phyloP scores from a whole-genome alignment of 2,797 vertebrate species.

The Pteropus rufus region DNA sequence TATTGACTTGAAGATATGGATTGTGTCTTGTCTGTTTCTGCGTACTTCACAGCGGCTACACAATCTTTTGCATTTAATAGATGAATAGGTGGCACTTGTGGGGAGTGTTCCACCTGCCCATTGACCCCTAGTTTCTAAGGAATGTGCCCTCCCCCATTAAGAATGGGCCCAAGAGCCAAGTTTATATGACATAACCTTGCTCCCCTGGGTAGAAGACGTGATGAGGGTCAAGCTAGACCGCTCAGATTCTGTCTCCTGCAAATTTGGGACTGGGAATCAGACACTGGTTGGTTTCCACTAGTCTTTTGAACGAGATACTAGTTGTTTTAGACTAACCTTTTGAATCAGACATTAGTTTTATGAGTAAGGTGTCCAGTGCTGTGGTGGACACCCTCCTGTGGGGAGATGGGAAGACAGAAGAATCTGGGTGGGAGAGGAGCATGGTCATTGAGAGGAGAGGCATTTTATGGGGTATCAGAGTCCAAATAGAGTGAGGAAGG shows the following conservation, averaged over 20 bases:
- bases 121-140: not conserved
- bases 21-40: not conserved
- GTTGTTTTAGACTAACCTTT: not conserved
- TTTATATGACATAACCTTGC: not conserved
- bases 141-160: not conserved
- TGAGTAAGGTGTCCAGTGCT: not conserved
- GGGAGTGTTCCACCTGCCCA: not conserved
- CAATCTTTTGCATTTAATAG: not conserved
- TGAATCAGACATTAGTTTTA: not conserved
- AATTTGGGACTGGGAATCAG: not conserved
- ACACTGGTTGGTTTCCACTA: not conserved
- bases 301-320: not conserved
- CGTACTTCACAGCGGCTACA: not conserved
- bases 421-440: not conserved
- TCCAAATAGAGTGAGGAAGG: not conserved
- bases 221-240: not conserved
- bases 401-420: not conserved
- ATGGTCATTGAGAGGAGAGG: not conserved
- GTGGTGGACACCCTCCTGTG: not conserved
- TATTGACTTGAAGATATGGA: not conserved
- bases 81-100: not conserved
- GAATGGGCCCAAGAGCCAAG: not conserved
- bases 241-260: not conserved
- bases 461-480: not conserved
- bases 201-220: not conserved